Conservation (phyloP, 2,888 invertebrate species). For the Thysanoteuthis rhombus region DNA sequence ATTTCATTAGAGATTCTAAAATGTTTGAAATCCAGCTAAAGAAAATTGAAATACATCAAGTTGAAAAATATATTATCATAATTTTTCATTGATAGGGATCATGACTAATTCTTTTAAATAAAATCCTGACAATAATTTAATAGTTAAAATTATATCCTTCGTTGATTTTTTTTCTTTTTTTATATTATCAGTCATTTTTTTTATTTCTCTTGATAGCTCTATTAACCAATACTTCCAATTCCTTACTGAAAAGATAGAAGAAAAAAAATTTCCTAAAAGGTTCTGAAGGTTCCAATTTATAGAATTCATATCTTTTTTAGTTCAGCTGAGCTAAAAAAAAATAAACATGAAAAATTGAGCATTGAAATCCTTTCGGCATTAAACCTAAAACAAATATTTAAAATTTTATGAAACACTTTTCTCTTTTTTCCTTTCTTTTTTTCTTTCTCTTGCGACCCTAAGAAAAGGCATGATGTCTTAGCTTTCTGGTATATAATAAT, state of each 20-base stretch:
- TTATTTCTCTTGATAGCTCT: not conserved
- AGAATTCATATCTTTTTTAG: not conserved
- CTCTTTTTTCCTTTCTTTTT: slow-evolving; percentile 17
- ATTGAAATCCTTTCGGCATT: not conserved
- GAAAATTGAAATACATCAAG: no score
- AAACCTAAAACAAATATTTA: not conserved
- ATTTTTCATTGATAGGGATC: no score
- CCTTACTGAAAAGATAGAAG: no score
- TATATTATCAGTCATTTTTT: not conserved
- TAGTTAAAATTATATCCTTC: not conserved
- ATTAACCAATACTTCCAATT: no score
- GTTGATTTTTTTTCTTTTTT: not conserved
- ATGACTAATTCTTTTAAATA: no score
- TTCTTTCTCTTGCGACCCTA: slow-evolving; percentile 13
- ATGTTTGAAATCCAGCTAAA: no score
- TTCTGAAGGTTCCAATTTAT: not conserved
- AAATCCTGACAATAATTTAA: not conserved
- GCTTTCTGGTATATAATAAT: slow-evolving; percentile 35
- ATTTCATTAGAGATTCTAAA: no score
- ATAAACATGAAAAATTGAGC: not conserved
- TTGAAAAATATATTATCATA: no score
- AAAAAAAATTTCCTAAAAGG: not conserved
- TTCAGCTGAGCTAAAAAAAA: not conserved
- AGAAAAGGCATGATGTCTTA: slow-evolving; percentile 34
- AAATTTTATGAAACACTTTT: not conserved